Evolutionary conservation across 2,113 vertebrate genomes (phyloP), one percentile per base, ranked within the genome.

Genomic region (Alligator sinensis): DNA sequence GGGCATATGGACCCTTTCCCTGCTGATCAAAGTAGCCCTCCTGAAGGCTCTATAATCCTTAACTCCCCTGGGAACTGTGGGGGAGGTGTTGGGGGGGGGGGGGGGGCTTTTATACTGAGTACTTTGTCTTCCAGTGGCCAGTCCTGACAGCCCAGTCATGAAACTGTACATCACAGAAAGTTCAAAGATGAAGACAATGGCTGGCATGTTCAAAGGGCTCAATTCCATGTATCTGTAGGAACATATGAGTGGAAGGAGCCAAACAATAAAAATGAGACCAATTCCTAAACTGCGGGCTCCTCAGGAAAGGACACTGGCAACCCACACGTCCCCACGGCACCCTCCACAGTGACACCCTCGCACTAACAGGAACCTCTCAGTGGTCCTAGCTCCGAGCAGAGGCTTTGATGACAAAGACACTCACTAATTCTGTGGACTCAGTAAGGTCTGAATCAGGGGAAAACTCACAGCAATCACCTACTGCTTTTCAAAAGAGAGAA

Each of bases 211-310:
- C 55, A 55, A 59, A 70, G 21, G 81, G 30, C 55, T 83, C 63
- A 30, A 13, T 58, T 66, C 64, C 59, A 59, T 70, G 70, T 9
- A 47, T 47, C 9, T 47, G 47, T 47, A 47, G 47, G 47, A 47
- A 47, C 47, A 18, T 60, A 60, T 18, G 59, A 18, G 18, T 60
- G 21, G 59, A 60, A 16, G 16, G 5, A 11, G 47, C 68, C 1
- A 1, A 70, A 27, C 80, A 5, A 13, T 1, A 79, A 22, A 3
- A 2, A 0, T 1, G 21, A 77, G 19, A 3, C 75, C n/a, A 55
- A 0, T 0, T 47, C 30, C 30, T 11, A 3, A 47, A 47, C 47
- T 2, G 54, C 25, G 22, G 16, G 3, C 0, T 0, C 12, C 38
- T 1, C 74, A 24, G 10, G 70, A 14, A 79, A 54, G 66, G 57